Evolutionary conservation across 2,888 invertebrate species (phyloP), one percentile per base, ranked within the genome.

Genomic region (Synanthedon myopaeformis): DNA sequence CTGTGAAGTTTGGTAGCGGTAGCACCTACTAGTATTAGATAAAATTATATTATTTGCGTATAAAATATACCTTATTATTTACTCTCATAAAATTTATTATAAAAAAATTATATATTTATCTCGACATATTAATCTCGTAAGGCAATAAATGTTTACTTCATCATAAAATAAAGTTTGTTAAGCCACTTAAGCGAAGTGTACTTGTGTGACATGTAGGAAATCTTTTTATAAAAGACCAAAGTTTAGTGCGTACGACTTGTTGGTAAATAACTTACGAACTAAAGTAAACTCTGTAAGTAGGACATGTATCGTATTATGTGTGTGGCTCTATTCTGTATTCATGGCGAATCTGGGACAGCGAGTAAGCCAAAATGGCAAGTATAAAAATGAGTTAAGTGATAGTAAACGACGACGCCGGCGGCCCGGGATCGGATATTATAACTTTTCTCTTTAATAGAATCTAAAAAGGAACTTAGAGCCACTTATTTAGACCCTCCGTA

Each of bases 331-430:
- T 69, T 79, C 74, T 72, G 77, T 79, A 81, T 82, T 79, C 79
- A 79, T 76, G 72, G 71, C 69, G 72, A 74, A 79, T 78, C 72
- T 75, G 76, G 77, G 78, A 72, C 77, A 74, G 69, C 70, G 66
- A 72, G 70, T 71, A 74, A 75, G 76, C 76, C 79, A 75, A 79
- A 81, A 80, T 74, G 73, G 76, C 70, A 70, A 69, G 68, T 75
- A 81, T 82, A 80, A 82, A 82, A 82, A 82, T 82, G 79, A 81
- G 79, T 79, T 79, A 80, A 81, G 81, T 79, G 81, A 80, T 81
- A 79, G 76, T 80, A 81, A 81, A 79, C 74, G 78, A 69, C 58
- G 60, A 57, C 65, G 67, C 59, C 67, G 66, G 61, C 66, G 61
- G 62, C 65, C 63, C 60, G 66, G 66, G 66, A 70, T 70, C 69